Evolutionary conservation across 2,797 vertebrate genomes (phyloP).

Genomic region (Liparis tanakae): DNA sequence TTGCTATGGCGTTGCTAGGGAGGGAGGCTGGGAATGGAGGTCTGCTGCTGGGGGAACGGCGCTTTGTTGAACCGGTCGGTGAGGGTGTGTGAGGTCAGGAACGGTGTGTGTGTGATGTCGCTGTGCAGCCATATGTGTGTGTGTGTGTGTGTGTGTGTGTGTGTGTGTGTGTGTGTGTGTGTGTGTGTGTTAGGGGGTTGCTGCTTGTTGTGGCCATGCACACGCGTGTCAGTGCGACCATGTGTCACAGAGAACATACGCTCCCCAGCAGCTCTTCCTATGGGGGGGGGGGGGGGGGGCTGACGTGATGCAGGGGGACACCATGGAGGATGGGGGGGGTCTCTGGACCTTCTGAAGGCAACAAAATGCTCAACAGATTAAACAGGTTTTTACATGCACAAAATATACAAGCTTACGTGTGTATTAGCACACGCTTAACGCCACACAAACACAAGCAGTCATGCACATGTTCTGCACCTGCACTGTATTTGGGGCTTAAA

Average conservation of each 20-base stretch:
- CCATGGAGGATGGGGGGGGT: slow-evolving; percentile 22
- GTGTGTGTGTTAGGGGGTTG: slow-evolving; percentile 29
- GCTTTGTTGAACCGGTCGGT: slow-evolving; percentile 49
- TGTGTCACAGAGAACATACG: slow-evolving; percentile 78
- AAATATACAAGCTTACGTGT: background rate
- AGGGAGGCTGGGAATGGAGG: slow-evolving; percentile 39
- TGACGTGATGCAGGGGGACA: slow-evolving; percentile 74
- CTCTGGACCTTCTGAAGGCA: slow-evolving; percentile 37
- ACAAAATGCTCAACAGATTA: background rate
- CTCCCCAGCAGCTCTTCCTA: slow-evolving; percentile 60
- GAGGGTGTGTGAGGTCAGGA: slow-evolving; percentile 7
- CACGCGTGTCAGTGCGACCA: slow-evolving; percentile 61
- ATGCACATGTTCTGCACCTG: background rate
- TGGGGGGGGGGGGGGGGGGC: slow-evolving; percentile 34
- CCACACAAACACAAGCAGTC: background rate
- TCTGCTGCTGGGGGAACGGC: slow-evolving; percentile 45
- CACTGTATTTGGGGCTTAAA: background rate
- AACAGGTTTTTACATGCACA: background rate
- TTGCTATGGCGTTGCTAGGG: slow-evolving; percentile 78
- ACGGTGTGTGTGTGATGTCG: slow-evolving; percentile 19
- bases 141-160: slow-evolving; percentile 33
- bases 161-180: slow-evolving; percentile 28
- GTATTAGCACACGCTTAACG: background rate
- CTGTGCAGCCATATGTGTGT: slow-evolving; percentile 24
- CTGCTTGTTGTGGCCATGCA: slow-evolving; percentile 47